A percentile compares a stretch with the other conserved stretches of the same genome.
These are phyloP conservation scores for Drosophila vallismaia DNA, from an alignment of 2,888 invertebrate genomes.

Conservation along the genomic window DNA sequence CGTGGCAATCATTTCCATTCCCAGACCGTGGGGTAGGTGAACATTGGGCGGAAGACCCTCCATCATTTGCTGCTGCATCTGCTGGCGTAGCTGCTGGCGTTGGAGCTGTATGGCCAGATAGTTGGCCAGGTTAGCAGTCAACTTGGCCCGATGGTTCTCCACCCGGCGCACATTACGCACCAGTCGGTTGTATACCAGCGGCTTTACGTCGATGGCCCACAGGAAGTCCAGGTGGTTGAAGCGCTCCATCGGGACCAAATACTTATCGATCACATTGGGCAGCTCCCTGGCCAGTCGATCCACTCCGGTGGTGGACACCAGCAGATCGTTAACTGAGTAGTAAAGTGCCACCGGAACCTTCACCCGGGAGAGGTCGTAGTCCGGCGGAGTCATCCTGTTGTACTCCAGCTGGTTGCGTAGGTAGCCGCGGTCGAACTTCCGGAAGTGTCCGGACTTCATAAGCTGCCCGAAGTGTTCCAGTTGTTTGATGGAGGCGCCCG, in stretches of 20 bases:
- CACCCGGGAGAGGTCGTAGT: conserved; percentile 85
- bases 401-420: conserved; percentile 85
- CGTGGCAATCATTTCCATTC: conserved; percentile 31
- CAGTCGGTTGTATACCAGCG: conserved; percentile 84
- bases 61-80: conserved; percentile 61
- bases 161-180: conserved; percentile 81
- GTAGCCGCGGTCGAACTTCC: conserved; percentile 84
- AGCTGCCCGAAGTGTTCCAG: conserved; percentile 84
- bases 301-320: conserved; percentile 86
- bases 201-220: conserved; percentile 85
- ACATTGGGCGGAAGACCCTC: conserved; percentile 59
- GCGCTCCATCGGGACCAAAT: conserved; percentile 85
- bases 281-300: conserved; percentile 85
- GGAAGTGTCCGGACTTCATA: conserved; percentile 83
- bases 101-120: conserved; percentile 72
- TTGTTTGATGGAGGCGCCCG: conserved; percentile 84
- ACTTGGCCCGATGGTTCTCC: conserved; percentile 80
- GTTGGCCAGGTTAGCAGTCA: conserved; percentile 67
- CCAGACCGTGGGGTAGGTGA: conserved; percentile 53
- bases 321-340: conserved; percentile 87
- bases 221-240: conserved; percentile 86
- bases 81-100: conserved; percentile 65
- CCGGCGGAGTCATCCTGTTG: conserved; percentile 84
- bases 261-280: conserved; percentile 85
- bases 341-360: conserved; percentile 86